Evolutionary conservation across 2,113 vertebrate species (phyloP).

Genomic region (Lepus americanus): DNA sequence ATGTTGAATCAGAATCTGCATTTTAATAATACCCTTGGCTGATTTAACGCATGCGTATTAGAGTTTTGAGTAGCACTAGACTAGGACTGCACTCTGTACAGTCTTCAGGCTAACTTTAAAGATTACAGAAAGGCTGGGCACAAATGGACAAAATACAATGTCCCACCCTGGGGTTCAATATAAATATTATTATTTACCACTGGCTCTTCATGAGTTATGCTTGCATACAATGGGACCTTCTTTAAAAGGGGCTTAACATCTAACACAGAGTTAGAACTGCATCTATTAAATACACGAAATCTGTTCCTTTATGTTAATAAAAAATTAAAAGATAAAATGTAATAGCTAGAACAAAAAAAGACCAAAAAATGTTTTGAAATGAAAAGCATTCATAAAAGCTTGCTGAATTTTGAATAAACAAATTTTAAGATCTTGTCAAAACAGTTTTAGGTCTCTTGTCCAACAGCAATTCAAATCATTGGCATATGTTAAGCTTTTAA

Average conservation of each 20-base stretch:
- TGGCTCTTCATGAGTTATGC: neutral
- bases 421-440: slow-evolving; percentile 15
- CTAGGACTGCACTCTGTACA: neutral
- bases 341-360: neutral
- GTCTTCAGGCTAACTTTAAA: neutral
- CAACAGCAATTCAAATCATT: slow-evolving; percentile 51
- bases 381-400: slow-evolving; percentile 15
- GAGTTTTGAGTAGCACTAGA: neutral
- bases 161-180: neutral
- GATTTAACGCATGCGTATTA: neutral
- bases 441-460: neutral
- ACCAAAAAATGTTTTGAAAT: slow-evolving; percentile 33
- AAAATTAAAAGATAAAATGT: too few species aligned
- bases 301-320: too few species aligned
- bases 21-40: neutral
- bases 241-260: slow-evolving; percentile 44
- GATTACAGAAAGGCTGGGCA: neutral
- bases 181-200: neutral
- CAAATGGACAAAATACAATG: neutral
- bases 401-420: slow-evolving; percentile 60
- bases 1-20: neutral
- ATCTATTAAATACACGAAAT: too few species aligned
- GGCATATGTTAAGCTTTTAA: slow-evolving; percentile 32
- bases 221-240: neutral
- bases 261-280: neutral